phyloP scores from a whole-genome alignment of 2,797 vertebrate species.

The Taeniopygia guttata region DNA sequence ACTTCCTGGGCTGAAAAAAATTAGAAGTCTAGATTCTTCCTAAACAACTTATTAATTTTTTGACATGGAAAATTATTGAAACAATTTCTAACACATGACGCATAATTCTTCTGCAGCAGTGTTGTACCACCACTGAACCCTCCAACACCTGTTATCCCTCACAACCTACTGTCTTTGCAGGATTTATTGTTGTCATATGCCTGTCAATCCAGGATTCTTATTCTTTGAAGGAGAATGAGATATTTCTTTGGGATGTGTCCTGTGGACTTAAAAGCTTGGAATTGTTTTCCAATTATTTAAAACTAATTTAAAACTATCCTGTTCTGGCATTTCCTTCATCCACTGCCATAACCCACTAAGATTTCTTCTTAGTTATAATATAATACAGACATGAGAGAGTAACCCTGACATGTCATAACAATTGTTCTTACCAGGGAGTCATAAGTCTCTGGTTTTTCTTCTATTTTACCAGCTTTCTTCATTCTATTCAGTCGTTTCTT shows the following conservation, averaged over 20 bases:
- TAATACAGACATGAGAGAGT: background rate
- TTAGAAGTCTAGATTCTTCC: background rate
- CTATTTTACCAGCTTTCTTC: constrained; percentile 95
- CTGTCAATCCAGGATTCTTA: background rate
- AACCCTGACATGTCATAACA: background rate
- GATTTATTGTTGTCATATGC: background rate
- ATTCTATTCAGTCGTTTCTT: constrained; percentile 92
- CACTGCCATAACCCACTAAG: background rate
- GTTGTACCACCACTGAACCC: background rate
- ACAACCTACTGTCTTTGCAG: background rate
- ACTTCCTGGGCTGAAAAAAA: background rate
- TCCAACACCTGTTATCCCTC: background rate
- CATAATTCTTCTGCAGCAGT: background rate
- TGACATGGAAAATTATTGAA: background rate
- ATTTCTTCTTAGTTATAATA: background rate
- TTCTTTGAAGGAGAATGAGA: background rate
- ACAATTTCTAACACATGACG: accelerated
- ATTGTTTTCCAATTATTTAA: background rate
- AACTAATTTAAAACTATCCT: background rate
- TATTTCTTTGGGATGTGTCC: background rate
- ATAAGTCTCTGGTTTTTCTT: constrained; percentile 89
- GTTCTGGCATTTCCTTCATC: background rate
- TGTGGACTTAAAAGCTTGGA: background rate
- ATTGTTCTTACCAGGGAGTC: constrained; percentile 85
- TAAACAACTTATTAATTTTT: background rate